Evolutionary conservation across 2,888 invertebrate genomes (phyloP), one percentile per base, ranked within the genome.

Genomic region (Ophioninae sp.): DNA sequence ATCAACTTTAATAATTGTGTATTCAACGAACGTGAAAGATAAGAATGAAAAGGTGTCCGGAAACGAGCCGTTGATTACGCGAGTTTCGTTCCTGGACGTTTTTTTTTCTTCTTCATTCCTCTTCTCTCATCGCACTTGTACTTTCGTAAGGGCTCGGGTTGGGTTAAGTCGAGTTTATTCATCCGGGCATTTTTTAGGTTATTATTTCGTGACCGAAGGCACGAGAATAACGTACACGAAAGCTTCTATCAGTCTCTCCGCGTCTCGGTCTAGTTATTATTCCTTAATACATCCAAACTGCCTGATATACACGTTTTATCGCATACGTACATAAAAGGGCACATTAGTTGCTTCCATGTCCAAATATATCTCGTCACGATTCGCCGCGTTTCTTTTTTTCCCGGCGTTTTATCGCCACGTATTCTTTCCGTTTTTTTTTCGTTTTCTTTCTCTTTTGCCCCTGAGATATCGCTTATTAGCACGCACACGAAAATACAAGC

Each of bases 21-120:
- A 86, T 86, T 87, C 86, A 87, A 84, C 79, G 82, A 81, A 87
- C 86, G 86, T 84, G 81, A 86, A 84, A 85, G 86, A 87, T 87
- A 87, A 87, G 86, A 79, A 87, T 85, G 80, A 85, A 87, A 85
- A 86, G 84, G 86, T 86, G 86, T 87, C 86, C 86, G 86, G 86
- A 87, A 87, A 80, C 81, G 85, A 81, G 82, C 73, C 79, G 83
- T 85, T 86, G 86, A 87, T 86, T 86, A 78, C 58, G 77, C 74
- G 79, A 73, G 79, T 67, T 73, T 79, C 72, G 83, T 79, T 71
- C 64, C 79, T 65, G 79, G 78, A 82, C 82, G 79, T 69, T 79
- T 58, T 68, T 67, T 37, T 75, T 67, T 69, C 30, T 56, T 69
- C 51, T 23, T 39, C 59, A 64, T 79, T 72, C 39, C 71, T 65